Evolutionary conservation across 2,113 vertebrate genomes (phyloP).

Genomic region (Larimichthys crocea): DNA sequence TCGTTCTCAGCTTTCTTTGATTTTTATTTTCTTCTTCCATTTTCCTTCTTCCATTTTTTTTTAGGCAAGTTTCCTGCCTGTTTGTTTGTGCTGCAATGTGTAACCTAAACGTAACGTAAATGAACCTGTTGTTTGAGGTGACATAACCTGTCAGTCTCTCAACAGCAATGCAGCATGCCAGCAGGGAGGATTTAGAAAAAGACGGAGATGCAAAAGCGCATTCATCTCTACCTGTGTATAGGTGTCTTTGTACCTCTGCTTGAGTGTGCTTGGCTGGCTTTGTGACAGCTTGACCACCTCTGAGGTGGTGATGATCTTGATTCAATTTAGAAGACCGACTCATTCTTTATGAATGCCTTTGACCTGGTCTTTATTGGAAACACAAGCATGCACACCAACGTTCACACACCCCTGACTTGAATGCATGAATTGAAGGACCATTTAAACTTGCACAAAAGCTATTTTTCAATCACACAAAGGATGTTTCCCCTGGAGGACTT

Average conservation of each 20-base stretch:
- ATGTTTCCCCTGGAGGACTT: conserved; percentile 8
- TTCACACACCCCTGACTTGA: background rate
- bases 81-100: conserved; percentile 57
- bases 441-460: conserved; percentile 4
- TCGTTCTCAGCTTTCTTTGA: conserved; percentile 33
- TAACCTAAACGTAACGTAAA: conserved; percentile 50
- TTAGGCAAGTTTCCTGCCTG: conserved; percentile 31
- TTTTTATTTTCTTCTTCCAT: background rate
- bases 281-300: conserved; percentile 36
- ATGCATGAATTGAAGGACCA: background rate
- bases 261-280: background rate
- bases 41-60: conserved; percentile 31
- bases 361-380: conserved; percentile 28
- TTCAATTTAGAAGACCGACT: conserved; percentile 45
- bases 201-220: conserved; percentile 13
- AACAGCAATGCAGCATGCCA: conserved; percentile 20
- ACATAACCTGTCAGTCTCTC: conserved; percentile 61
- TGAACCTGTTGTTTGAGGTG: conserved; percentile 58
- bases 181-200: conserved; percentile 13
- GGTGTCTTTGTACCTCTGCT: conserved; percentile 40
- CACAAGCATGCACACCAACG: background rate
- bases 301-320: conserved; percentile 48
- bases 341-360: conserved; percentile 25
- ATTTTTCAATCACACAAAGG: background rate
- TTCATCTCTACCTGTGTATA: conserved; percentile 33